Percentiles rank a stretch among this genome's conserved stretches.
phyloP scores from a whole-genome alignment of 2,888 invertebrate genomes.

The Caenorhabditis drosophilae region DNA sequence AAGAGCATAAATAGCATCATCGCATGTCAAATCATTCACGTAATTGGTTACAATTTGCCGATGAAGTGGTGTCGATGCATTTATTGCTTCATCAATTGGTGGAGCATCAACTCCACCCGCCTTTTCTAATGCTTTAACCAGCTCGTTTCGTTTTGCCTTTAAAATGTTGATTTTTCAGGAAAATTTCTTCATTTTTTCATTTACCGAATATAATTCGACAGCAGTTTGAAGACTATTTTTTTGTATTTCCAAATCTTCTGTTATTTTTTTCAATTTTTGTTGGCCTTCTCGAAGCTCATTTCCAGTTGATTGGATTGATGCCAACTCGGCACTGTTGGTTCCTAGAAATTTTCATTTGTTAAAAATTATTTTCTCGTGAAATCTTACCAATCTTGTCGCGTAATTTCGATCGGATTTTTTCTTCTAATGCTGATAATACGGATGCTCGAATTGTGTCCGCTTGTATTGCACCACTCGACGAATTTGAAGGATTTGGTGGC shows the following conservation, averaged over 20 bases:
- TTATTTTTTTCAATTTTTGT: conserved; percentile 54
- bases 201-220: conserved; percentile 42
- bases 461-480: conserved; percentile 80
- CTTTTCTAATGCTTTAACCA: conserved; percentile 79
- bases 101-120: conserved; percentile 75
- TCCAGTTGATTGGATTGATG: conserved; percentile 84
- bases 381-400: conserved; percentile 74
- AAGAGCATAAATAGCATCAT: conserved; percentile 97
- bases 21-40: conserved; percentile 90
- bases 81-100: conserved; percentile 75
- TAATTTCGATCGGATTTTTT: conserved; percentile 85
- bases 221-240: conserved; percentile 46
- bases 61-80: conserved; percentile 48
- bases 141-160: conserved; percentile 84
- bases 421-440: conserved; percentile 90
- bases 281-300: conserved; percentile 78
- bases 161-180: conserved; percentile 5
- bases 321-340: conserved; percentile 79
- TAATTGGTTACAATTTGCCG: conserved; percentile 61
- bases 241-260: conserved; percentile 60
- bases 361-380: not conserved
- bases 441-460: conserved; percentile 94
- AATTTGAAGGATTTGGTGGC: conserved; percentile 34
- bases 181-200: conserved; percentile 2
- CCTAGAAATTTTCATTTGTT: conserved; percentile 45